A percentile compares a stretch with the other conserved stretches of the same genome.
These are phyloP conservation scores for Umimayanthus kanabou DNA, from an alignment of 92 coral and sea anemone species.

Conservation along the genomic window DNA sequence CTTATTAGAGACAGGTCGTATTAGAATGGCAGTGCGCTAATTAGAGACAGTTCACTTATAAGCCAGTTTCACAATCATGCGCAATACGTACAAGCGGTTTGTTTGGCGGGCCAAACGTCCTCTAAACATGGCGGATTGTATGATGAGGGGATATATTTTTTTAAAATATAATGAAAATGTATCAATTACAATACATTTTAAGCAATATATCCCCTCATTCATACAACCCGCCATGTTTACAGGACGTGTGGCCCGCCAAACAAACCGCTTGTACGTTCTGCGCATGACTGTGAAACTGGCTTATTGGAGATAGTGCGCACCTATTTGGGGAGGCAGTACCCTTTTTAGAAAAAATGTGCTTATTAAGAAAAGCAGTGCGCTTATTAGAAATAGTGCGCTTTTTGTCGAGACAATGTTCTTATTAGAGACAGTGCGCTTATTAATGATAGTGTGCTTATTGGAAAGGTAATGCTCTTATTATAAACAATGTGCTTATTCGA, in stretches of 20 bases:
- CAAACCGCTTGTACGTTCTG: too few species aligned
- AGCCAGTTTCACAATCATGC: too few species aligned
- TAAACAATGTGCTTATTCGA: background rate
- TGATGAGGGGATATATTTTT: too few species aligned
- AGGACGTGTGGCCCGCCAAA: too few species aligned
- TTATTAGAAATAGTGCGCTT: background rate
- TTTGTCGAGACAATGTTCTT: background rate
- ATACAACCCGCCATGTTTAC: too few species aligned
- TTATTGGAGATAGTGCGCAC: background rate
- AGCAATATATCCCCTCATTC: too few species aligned
- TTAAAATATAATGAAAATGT: too few species aligned
- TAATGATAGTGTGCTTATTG: background rate
- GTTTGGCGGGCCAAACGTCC: too few species aligned
- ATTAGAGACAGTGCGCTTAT: background rate
- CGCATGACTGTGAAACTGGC: too few species aligned
- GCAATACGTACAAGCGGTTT: too few species aligned
- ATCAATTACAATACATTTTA: too few species aligned
- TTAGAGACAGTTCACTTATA: background rate
- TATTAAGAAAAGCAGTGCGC: background rate
- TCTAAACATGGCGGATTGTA: too few species aligned
- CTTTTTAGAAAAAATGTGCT: background rate
- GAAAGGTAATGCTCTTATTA: background rate
- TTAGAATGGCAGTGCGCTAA: background rate
- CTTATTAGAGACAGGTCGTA: background rate
- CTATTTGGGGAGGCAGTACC: background rate